phyloP scores from a whole-genome alignment of 2,113 vertebrate genomes.

The Trogon melanurus region DNA sequence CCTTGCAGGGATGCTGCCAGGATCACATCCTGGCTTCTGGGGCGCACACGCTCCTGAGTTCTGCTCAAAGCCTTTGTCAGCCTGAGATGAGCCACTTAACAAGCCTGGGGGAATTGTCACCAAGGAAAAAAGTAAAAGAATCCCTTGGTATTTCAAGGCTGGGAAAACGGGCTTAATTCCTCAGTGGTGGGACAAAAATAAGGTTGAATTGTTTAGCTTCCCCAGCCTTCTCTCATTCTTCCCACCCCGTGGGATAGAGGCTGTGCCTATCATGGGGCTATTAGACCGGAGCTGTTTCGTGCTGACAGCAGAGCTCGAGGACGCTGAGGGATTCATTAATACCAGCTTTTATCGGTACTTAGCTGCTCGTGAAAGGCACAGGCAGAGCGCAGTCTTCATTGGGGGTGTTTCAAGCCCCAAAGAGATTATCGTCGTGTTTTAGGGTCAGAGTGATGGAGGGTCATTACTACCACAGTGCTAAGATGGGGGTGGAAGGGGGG shows the following conservation, averaged over 20 bases:
- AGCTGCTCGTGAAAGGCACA: not conserved
- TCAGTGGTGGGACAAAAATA: not conserved
- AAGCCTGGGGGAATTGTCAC: constrained; percentile 57
- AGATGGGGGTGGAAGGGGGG: not conserved
- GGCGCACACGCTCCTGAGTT: constrained; percentile 48
- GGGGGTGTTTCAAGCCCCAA: not conserved
- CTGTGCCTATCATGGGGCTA: not conserved
- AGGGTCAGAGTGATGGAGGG: not conserved
- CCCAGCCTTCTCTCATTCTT: not conserved
- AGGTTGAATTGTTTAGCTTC: not conserved
- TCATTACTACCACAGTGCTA: not conserved
- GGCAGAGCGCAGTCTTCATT: not conserved
- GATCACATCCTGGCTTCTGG: not conserved
- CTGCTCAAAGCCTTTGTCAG: constrained; percentile 48
- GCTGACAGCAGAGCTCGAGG: constrained; percentile 3
- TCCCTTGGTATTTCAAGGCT: not conserved
- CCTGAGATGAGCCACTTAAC: constrained; percentile 59
- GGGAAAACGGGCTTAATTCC: constrained; percentile 64
- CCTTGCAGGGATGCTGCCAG: not conserved
- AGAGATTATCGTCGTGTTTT: not conserved
- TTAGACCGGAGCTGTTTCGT: not conserved
- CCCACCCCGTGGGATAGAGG: not conserved
- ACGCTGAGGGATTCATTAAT: constrained; percentile 2
- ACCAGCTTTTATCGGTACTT: not conserved
- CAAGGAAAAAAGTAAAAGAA: not conserved